Evolutionary conservation across 1,140 invertebrate species (phyloP), one percentile per base, ranked within the genome.

Genomic region (Campoletis sonorensis): DNA sequence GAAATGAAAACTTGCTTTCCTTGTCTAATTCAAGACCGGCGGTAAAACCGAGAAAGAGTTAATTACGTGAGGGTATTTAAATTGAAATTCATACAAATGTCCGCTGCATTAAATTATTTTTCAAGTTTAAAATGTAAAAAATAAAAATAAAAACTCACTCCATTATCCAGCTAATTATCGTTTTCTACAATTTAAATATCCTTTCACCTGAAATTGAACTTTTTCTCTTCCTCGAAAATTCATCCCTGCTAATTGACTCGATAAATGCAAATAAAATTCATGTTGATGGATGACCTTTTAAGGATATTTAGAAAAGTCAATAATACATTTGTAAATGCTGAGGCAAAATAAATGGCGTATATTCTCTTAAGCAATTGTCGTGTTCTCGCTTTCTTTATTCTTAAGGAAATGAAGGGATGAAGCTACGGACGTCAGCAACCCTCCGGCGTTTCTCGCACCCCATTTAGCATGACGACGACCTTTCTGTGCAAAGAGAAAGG

Each of bases 391-490:
- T 76, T 49, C 45, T 26, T n/a, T 11, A 23, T 26, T 23, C 61
- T 0, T 26, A 26, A 64, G 61, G 61, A 64, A 26, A 26, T 64
- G 23, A 64, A 64, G 61, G 61, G 61, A 64, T 27, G 21, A 23
- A 23, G 21, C 61, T 23, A 26, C 4, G 61, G 61, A 64, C 23
- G 61, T 64, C 61, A 23, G 11, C 61, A 64, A 64, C 61, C 61
- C 61, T 64, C 61, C 61, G 61, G 61, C 11, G n/a, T 2, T 64
- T 64, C 61, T 64, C 23, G 61, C 61, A 64, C 61, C 61, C 61
- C 61, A 64, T 64, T 64, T 64, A 64, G 61, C 61, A 64, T 27
- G 61, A n/a, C 61, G 61, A 64, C 21, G 61, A 64, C 61, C 61
- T 64, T 64, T 64, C n/a, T 64, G 61, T 13, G 21, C 21, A 23